Evolutionary conservation across 2,113 vertebrate genomes (phyloP).

Genomic region (Rynchops niger): DNA sequence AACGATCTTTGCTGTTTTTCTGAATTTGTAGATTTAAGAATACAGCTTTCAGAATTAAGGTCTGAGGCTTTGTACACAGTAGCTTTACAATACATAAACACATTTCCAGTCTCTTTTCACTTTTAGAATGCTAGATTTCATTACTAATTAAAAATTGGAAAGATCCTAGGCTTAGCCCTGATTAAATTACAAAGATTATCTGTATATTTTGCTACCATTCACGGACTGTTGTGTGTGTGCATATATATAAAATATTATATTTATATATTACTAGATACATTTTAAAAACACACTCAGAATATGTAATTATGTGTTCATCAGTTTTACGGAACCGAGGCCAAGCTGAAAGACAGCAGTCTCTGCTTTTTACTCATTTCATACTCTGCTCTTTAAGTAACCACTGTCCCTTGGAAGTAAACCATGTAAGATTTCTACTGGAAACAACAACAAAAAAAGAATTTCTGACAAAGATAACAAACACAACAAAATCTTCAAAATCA

Average conservation of each 20-base stretch:
- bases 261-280: not conserved
- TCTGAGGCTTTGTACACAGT: not conserved
- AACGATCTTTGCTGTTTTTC: not conserved
- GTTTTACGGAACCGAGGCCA: not conserved
- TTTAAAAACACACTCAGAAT: not conserved
- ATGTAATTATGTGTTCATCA: not conserved
- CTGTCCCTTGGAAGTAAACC: not conserved
- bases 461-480: not conserved
- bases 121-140: not conserved
- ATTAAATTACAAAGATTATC: not conserved
- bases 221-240: fast-evolving
- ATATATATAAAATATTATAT: not conserved
- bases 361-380: not conserved
- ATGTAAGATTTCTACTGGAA: not conserved
- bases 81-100: not conserved
- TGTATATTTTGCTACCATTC: not conserved
- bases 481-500: not conserved
- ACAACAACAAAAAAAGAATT: no score
- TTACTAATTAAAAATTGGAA: not conserved
- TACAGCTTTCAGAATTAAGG: not conserved
- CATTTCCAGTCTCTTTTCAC: not conserved
- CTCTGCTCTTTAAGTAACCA: not conserved
- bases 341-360: not conserved
- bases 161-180: not conserved
- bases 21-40: not conserved